Conservation (phyloP, 2,888 invertebrate genomes). For the Crematogaster levior region DNA sequence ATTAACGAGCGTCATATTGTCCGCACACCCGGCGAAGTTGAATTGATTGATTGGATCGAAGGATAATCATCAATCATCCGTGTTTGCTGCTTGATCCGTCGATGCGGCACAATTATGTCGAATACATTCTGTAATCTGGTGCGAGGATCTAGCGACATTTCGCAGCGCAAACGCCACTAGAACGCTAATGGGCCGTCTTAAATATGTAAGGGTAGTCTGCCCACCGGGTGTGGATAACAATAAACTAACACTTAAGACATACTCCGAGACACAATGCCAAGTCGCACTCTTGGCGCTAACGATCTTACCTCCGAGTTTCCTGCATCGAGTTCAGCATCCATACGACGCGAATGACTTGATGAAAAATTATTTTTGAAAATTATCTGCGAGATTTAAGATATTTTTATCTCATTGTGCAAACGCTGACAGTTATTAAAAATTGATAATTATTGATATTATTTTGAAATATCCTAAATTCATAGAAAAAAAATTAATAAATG, state of each 20-base stretch:
- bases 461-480: too few relatives aligned
- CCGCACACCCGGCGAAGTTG: constrained; percentile 17
- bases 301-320: constrained; percentile 80
- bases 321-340: constrained; percentile 52
- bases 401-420: neutral
- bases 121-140: neutral
- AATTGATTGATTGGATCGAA: constrained; percentile 50
- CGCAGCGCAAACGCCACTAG: constrained; percentile 64
- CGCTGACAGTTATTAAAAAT: neutral
- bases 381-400: neutral
- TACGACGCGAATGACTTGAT: constrained; percentile 7
- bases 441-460: too few relatives aligned
- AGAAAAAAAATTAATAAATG: neutral
- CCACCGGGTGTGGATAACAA: constrained; percentile 84
- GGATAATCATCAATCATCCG: constrained; percentile 40
- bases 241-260: constrained; percentile 84
- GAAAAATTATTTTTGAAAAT: constrained; percentile 5
- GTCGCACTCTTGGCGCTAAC: constrained; percentile 84
- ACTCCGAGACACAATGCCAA: constrained; percentile 82
- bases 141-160: constrained; percentile 58
- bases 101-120: constrained; percentile 15
- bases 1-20: constrained; percentile 29
- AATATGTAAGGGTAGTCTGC: constrained; percentile 81
- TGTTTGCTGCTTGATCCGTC: neutral
- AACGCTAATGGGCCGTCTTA: constrained; percentile 80